Base-by-base conservation (phyloP, 2,888 invertebrate species). In the Polyommatus icarus region DNA sequence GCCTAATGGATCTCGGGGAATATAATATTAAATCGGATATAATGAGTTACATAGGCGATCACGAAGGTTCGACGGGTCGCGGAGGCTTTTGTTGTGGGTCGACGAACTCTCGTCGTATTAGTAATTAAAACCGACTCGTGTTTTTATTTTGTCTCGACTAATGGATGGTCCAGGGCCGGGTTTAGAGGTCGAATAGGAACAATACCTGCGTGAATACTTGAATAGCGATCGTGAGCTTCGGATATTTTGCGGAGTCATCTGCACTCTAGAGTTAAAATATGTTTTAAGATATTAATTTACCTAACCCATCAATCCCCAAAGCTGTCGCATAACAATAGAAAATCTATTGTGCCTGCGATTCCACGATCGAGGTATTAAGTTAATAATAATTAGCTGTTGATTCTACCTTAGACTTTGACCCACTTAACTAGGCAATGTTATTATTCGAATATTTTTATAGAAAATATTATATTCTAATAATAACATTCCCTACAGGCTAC, bases 21-120 rank as follows among this genome's bases (percentile, higher is more conserved):
- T 90, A 91, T 90, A 90, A 91, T 90, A 91, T 91, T 91, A 91
- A 91, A 89, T 88, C 86, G 85, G 85, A 86, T 86, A 86, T 91
- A 91, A 92, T 91, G 89, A 91, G 89, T 88, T 89, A 88, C 89
- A 89, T 90, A 90, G 89, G 84, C 86, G 85, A 87, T 89, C 87
- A 85, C 85, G 86, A 79, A 82, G 87, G 85, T 88, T 87, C 88
- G 86, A 84, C 87, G 85, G 87, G 86, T 87, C 85, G 83, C 84
- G 82, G 85, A 84, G 84, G 84, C 87, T 89, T 54, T 91, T 90
- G 90, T 91, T 89, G 85, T 84, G 80, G 91, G 87, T 87, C 90
- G 84, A 82, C 81, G 89, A 87, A 87, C 89, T 80, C 79, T 79
- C 82, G 80, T 81, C 83, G 83, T 84, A 86, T 85, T 83, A 85